Conservation (phyloP, 2,797 vertebrate genomes). For the Danio jaintianensis region DNA sequence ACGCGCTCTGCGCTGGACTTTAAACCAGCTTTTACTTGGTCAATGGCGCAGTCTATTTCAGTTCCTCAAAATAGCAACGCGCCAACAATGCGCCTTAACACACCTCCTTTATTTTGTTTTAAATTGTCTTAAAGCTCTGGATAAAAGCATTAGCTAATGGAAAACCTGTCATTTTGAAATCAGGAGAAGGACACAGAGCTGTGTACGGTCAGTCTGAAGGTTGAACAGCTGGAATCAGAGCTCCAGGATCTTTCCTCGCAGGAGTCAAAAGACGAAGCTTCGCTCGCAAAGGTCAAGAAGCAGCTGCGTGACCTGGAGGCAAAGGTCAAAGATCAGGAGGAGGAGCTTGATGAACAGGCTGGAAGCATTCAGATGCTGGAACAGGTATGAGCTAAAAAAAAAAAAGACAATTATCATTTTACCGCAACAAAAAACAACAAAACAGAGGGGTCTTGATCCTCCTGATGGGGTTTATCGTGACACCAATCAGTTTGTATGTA, state of each 20-base stretch:
- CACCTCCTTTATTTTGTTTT: too few species aligned
- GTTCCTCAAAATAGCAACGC: too few species aligned
- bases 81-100: too few species aligned
- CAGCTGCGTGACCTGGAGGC: constrained; percentile 94
- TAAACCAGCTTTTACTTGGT: too few species aligned
- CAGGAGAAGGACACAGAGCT: constrained; percentile 90
- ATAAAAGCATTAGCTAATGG: background rate
- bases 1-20: too few species aligned
- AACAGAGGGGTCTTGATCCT: too few species aligned
- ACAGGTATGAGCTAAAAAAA: constrained; percentile 82
- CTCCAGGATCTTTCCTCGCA: constrained; percentile 88
- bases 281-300: constrained; percentile 88
- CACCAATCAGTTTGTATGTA: too few species aligned
- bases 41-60: too few species aligned
- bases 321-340: constrained; percentile 97
- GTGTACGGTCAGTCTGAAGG: constrained; percentile 80
- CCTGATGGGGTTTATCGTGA: too few species aligned
- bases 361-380: constrained; percentile 97
- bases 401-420: too few species aligned
- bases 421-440: too few species aligned
- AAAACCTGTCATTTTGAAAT: background rate
- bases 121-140: too few species aligned
- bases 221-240: constrained; percentile 88
- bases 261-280: constrained; percentile 89
- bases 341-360: constrained; percentile 97